phyloP scores from a whole-genome alignment of 2,113 vertebrate genomes.

The Macroglossus sobrinus region DNA sequence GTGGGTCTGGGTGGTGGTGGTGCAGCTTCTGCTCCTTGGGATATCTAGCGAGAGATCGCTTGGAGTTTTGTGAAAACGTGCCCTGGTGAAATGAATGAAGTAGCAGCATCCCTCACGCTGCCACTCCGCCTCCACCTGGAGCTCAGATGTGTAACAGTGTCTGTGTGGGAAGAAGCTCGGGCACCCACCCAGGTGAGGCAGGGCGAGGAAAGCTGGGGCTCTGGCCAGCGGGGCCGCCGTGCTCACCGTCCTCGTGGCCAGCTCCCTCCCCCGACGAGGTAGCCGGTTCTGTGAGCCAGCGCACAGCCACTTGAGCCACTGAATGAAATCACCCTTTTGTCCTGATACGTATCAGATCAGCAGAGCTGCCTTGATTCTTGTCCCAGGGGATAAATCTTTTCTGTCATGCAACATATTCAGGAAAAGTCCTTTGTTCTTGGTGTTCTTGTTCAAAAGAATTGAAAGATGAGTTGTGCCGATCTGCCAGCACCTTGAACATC shows the following conservation, averaged over 20 bases:
- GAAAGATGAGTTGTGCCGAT: neutral
- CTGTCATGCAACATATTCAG: neutral
- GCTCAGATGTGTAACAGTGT: neutral
- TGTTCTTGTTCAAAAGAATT: slow-evolving; percentile 16
- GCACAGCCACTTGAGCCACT: neutral
- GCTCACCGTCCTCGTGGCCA: neutral
- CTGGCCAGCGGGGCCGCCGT: fast-evolving
- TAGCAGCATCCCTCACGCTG: neutral
- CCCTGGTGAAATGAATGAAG: neutral
- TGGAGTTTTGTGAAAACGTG: neutral
- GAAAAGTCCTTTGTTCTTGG: slow-evolving; percentile 28
- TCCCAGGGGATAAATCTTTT: neutral
- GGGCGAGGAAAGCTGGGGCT: neutral
- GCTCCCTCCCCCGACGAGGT: neutral
- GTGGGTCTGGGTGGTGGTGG: too few relatives aligned
- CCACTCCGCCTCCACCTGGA: neutral
- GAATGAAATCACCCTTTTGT: neutral
- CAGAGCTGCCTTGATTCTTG: neutral
- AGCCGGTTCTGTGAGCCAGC: neutral
- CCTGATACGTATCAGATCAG: neutral
- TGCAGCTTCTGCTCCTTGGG: neutral
- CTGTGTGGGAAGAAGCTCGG: neutral
- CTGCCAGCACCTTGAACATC: neutral
- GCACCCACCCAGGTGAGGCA: neutral
- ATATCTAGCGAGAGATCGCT: neutral